A percentile compares a stretch with the other conserved stretches of the same genome.
These are phyloP conservation scores for Argyra leucocephala DNA, from an alignment of 2,888 invertebrate genomes.

Conservation along the genomic window DNA sequence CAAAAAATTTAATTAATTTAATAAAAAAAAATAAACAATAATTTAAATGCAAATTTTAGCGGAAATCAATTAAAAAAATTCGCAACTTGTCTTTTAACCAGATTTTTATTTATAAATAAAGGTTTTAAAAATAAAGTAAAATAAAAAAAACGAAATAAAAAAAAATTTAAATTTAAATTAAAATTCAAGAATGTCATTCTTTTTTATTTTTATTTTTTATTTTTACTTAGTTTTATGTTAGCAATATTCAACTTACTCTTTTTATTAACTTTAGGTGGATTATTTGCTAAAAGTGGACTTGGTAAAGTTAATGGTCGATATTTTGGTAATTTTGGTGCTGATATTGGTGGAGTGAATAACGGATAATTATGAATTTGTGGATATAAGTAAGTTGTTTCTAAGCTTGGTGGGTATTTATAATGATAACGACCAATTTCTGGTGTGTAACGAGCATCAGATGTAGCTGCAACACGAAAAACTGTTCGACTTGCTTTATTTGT, in stretches of 20 bases:
- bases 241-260: conserved; percentile 30
- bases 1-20: neutral
- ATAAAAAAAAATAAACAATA: too few relatives aligned
- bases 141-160: too few relatives aligned
- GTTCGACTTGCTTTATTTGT: conserved; percentile 35
- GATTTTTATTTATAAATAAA: too few relatives aligned
- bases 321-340: conserved; percentile 32
- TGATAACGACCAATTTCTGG: conserved; percentile 47
- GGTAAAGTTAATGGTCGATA: conserved; percentile 36
- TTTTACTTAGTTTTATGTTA: neutral
- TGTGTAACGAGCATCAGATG: conserved; percentile 48
- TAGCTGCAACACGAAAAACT: conserved; percentile 44
- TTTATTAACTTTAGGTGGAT: conserved; percentile 34
- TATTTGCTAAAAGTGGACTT: conserved; percentile 36
- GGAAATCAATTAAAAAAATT: too few relatives aligned
- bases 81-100: too few relatives aligned
- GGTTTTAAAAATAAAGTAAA: too few relatives aligned
- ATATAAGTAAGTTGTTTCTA: conserved; percentile 53
- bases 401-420: conserved; percentile 39
- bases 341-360: conserved; percentile 25
- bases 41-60: too few relatives aligned
- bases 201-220: neutral
- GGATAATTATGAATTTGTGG: conserved; percentile 40
- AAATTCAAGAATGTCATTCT: neutral
- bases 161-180: too few relatives aligned